phyloP scores from a whole-genome alignment of 2,888 invertebrate species.

The Cantharis flavilabris region DNA sequence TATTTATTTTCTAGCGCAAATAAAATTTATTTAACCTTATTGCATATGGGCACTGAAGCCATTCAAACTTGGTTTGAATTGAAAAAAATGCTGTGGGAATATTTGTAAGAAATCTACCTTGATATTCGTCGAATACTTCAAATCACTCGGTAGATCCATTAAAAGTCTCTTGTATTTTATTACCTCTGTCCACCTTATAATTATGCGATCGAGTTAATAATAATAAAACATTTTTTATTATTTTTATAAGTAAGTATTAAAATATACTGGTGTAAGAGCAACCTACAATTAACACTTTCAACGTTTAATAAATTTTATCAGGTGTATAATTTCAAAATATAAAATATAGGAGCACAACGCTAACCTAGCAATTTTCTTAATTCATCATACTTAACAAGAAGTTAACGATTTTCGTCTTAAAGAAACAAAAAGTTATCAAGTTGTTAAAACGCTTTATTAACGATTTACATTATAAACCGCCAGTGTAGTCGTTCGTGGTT shows the following conservation, averaged over 20 bases:
- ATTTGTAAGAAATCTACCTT: not conserved
- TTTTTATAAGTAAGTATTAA: constrained; percentile 2
- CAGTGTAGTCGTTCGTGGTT: not conserved
- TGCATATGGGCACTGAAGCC: not conserved
- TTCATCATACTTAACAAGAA: not conserved
- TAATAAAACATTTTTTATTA: constrained; percentile 8
- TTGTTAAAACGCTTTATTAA: not conserved
- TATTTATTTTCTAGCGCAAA: not conserved
- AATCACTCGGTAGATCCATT: not conserved
- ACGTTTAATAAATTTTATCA: constrained; percentile 18
- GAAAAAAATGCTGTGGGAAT: not conserved
- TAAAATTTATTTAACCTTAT: not conserved
- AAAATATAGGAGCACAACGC: not conserved
- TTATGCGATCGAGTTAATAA: not conserved
- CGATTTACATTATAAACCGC: not conserved
- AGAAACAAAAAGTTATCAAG: not conserved
- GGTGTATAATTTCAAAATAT: constrained; percentile 6
- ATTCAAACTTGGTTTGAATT: not conserved
- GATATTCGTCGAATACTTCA: not conserved
- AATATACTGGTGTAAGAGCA: constrained; percentile 18
- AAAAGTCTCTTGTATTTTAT: not conserved
- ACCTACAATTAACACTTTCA: constrained; percentile 26
- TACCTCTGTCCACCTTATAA: not conserved
- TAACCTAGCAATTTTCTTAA: constrained; percentile 10
- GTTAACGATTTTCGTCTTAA: not conserved